phyloP scores from a whole-genome alignment of 2,888 invertebrate genomes.

The Xestobium rufovillosum region DNA sequence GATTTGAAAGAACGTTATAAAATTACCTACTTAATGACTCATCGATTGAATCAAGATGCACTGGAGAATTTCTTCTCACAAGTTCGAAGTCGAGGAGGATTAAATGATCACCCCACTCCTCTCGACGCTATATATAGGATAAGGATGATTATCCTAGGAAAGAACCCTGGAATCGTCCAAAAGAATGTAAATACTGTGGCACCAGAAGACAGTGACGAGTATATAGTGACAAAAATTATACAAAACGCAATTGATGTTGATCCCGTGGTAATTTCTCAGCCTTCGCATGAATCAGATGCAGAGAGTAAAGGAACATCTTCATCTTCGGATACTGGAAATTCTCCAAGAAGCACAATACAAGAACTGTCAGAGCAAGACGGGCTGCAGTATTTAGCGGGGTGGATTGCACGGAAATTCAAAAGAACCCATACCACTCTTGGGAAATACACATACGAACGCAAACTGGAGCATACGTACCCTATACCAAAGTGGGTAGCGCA shows the following conservation, averaged over 20 bases:
- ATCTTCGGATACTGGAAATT: conserved; percentile 1
- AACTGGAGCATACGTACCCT: conserved; percentile 9
- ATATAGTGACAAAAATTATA: conserved; percentile 6
- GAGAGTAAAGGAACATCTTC: conserved; percentile 1
- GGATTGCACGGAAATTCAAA: conserved; percentile 19
- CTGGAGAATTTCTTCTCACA: conserved; percentile 18
- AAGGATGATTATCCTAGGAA: conserved; percentile 21
- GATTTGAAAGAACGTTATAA: conserved; percentile 14
- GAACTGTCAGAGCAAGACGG: conserved; percentile 14
- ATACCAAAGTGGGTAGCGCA: conserved; percentile 18
- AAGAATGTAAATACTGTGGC: conserved; percentile 7
- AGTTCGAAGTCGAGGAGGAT: conserved; percentile 14
- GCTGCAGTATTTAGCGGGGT: conserved; percentile 20
- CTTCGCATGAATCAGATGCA: conserved; percentile 3
- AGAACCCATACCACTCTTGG: conserved; percentile 17
- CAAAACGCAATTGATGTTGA: conserved; percentile 5
- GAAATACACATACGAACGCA: conserved; percentile 13
- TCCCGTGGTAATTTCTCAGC: neutral
- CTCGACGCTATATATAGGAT: conserved; percentile 21
- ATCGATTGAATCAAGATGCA: conserved; percentile 24
- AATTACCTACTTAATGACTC: conserved; percentile 21
- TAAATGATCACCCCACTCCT: conserved; percentile 23
- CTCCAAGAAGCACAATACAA: conserved; percentile 2
- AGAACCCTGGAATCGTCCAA: conserved; percentile 17
- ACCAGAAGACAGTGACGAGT: conserved; percentile 7